These are phyloP conservation scores for Oreochromis mossambicus DNA, from an alignment of 2,797 vertebrate species.

Conservation along the genomic window DNA sequence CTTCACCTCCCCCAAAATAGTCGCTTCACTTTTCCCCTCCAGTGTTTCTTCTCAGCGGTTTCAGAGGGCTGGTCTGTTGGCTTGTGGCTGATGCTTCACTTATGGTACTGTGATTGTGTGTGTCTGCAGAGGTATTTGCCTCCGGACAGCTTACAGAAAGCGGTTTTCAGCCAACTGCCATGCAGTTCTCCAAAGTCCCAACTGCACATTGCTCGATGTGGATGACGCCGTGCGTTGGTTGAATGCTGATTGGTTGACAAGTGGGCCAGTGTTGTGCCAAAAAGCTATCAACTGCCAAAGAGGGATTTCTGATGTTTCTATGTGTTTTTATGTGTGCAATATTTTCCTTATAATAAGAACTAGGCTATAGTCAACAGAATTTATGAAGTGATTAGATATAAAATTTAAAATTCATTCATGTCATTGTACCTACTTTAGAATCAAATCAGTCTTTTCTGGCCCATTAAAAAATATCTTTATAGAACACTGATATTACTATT, in stretches of 20 bases:
- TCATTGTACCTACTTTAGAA: background rate
- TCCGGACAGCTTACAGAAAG: background rate
- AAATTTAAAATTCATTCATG: background rate
- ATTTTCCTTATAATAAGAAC: background rate
- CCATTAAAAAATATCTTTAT: background rate
- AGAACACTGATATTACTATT: background rate
- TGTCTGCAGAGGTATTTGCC: background rate
- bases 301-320: background rate
- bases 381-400: background rate
- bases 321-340: background rate
- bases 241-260: background rate
- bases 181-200: background rate
- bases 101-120: background rate
- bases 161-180: background rate
- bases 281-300: background rate
- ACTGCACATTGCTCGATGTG: background rate
- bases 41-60: conserved; percentile 21
- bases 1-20: background rate
- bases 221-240: background rate
- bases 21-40: background rate
- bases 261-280: background rate
- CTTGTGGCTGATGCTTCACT: background rate
- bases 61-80: background rate
- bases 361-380: background rate
- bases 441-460: background rate